A percentile compares a stretch with the other conserved stretches of the same genome.
Evolutionary conservation across 2,888 invertebrate genomes (phyloP).

Genomic region (Rotaria socialis): DNA sequence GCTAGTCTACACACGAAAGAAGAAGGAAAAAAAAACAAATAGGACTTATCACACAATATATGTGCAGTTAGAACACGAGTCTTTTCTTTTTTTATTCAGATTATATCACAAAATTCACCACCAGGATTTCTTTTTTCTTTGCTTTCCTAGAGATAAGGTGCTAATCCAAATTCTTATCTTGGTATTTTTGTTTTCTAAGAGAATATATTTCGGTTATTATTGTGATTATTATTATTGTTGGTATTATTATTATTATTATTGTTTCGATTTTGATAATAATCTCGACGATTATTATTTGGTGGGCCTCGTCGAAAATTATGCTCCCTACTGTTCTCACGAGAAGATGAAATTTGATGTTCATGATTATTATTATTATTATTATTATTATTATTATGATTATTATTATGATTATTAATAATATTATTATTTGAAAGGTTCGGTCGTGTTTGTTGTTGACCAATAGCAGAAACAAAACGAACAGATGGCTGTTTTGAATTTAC

Average conservation of each 20-base stretch:
- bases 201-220: too few relatives aligned
- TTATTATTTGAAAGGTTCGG: background rate
- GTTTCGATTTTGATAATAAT: background rate
- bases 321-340: conserved; percentile 23
- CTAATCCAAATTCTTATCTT: too few relatives aligned
- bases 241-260: conserved; percentile 22
- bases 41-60: conserved; percentile 26
- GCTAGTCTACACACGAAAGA: conserved; percentile 21
- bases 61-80: conserved; percentile 2
- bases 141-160: too few relatives aligned
- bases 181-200: too few relatives aligned
- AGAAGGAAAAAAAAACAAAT: background rate
- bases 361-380: background rate
- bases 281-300: conserved; percentile 24
- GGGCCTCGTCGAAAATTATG: conserved; percentile 21
- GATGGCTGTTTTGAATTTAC: background rate
- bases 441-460: conserved; percentile 7
- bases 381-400: background rate
- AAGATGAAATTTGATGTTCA: background rate
- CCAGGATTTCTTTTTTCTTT: too few relatives aligned
- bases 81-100: background rate
- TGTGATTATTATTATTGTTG: background rate
- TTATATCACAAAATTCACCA: background rate
- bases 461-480: conserved; percentile 31
- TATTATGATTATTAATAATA: background rate